These are phyloP conservation scores for Phaonia tiefii DNA, from an alignment of 2,888 invertebrate species.

Conservation along the genomic window DNA sequence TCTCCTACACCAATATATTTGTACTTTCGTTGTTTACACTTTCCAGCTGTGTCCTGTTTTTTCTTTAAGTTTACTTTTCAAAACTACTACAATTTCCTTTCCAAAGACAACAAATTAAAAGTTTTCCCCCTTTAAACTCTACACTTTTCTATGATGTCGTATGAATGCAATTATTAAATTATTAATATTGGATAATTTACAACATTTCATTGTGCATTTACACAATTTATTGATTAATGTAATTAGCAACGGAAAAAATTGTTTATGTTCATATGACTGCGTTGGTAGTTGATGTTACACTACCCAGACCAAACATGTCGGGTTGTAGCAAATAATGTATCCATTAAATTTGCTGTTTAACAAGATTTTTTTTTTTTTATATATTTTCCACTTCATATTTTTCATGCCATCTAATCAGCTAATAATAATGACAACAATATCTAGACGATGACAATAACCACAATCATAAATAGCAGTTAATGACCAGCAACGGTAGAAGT, in stretches of 20 bases:
- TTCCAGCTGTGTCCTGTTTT: no score
- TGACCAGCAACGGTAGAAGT: constrained; percentile 31
- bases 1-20: no score
- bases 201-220: background rate
- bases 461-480: constrained; percentile 57
- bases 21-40: no score
- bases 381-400: constrained; percentile 65
- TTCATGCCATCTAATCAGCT: constrained; percentile 52
- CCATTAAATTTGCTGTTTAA: constrained; percentile 60
- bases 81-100: no score
- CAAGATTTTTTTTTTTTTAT: constrained; percentile 62
- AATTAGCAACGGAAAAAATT: background rate
- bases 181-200: background rate
- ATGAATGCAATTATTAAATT: background rate
- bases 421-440: constrained; percentile 43
- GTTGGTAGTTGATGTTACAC: background rate
- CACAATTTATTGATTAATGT: constrained; percentile 17
- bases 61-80: no score
- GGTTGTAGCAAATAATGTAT: constrained; percentile 57
- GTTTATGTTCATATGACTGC: no score
- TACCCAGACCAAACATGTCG: constrained; percentile 35
- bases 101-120: no score
- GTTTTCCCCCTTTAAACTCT: background rate
- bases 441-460: constrained; percentile 18
- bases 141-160: background rate